A percentile compares a stretch with the other conserved stretches of the same genome.
These are phyloP conservation scores for Melierax canorus DNA, from an alignment of 2,113 vertebrate genomes.

Conservation along the genomic window DNA sequence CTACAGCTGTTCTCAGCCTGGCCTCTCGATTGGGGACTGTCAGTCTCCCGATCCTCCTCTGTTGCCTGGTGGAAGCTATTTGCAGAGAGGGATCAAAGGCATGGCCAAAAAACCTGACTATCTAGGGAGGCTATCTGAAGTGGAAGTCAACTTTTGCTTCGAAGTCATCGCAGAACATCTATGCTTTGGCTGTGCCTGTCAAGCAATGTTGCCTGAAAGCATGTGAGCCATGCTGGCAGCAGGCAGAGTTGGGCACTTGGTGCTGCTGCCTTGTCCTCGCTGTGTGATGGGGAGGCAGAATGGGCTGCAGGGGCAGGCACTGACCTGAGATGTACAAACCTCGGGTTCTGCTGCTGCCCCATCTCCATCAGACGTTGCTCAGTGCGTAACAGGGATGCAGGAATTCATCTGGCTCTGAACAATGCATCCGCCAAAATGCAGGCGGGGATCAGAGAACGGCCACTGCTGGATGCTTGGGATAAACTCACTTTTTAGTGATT, in stretches of 20 bases:
- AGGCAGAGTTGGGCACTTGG: neutral
- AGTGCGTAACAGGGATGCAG: fast-evolving
- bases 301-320: neutral
- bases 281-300: fast-evolving
- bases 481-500: fast-evolving
- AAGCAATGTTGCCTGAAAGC: fast-evolving
- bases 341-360: neutral
- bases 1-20: neutral
- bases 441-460: neutral
- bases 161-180: fast-evolving
- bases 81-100: neutral
- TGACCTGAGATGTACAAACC: fast-evolving
- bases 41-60: neutral
- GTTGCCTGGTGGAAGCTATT: neutral
- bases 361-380: fast-evolving
- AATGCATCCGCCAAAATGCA: fast-evolving
- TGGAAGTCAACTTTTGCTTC: neutral
- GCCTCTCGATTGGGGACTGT: fast-evolving
- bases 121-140: fast-evolving
- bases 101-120: neutral
- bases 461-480: neutral
- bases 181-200: neutral
- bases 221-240: neutral
- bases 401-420: neutral
- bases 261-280: neutral